Evolutionary conservation across 2,888 invertebrate species (phyloP), one percentile per base, ranked within the genome.

Genomic region (Lordiphosa andalusiaca): DNA sequence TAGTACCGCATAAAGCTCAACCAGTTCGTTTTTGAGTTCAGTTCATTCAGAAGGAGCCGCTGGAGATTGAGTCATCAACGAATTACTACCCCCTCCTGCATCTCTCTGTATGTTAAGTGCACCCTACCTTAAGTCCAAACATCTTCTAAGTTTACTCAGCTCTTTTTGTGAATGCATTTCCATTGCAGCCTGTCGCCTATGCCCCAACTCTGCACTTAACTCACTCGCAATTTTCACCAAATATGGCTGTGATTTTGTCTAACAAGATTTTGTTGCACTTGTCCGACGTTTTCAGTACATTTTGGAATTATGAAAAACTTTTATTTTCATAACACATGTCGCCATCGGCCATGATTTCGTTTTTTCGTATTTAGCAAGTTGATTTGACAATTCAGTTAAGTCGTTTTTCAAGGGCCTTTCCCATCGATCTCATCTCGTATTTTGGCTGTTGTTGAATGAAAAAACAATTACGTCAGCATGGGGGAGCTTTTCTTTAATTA

Each of bases 191-290:
- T 51, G 50, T 73, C 53, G 59, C 36, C 38, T 54, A 56, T 55
- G 52, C 59, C 59, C 44, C 50, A 51, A 39, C 44, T 46, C 36
- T 50, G 57, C 55, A 71, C 36, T 33, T 38, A 35, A 73, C 71
- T 62, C 47, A 52, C 60, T 67, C 52, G 56, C 59, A 74, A 83
- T 87, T 87, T 86, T 83, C 53, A 67, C 87, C 88, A 69, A 84
- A 84, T 86, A 86, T 85, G 86, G 86, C 65, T 67, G 63, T 51
- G 69, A 77, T 83, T 86, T 84, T 86, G 67, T 30, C 63, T 68
- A 86, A 83, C 86, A 71, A 82, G 82, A 80, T 83, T 71, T 71
- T 57, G 69, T 30, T 33, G 19, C 73, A 78, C 67, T 74, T 74
- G 72, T 64, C 60, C 35, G 30, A 53, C 44, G 48, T 53, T 49